A percentile compares a stretch with the other conserved stretches of the same genome.
phyloP scores from a whole-genome alignment of 2,113 vertebrate genomes.

The Platysternon megacephalum region DNA sequence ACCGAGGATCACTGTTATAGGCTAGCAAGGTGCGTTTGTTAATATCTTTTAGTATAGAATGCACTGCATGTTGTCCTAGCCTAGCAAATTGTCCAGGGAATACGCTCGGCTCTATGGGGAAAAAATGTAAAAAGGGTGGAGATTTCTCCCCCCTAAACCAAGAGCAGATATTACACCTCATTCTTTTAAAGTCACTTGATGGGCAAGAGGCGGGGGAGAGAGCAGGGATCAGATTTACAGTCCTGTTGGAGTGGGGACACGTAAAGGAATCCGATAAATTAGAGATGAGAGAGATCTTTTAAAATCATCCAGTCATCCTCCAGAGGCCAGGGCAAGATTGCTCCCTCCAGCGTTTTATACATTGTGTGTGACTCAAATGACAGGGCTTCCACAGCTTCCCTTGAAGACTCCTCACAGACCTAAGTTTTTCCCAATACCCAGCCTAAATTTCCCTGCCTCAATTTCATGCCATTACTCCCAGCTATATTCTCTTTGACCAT shows the following conservation, averaged over 20 bases:
- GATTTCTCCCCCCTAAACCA: neutral
- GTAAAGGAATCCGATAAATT: neutral
- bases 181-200: neutral
- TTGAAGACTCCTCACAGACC: neutral
- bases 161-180: neutral
- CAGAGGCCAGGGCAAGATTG: neutral
- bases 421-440: accelerated
- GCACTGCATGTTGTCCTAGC: neutral
- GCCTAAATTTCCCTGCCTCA: neutral
- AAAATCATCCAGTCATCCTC: neutral
- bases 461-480: neutral
- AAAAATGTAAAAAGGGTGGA: neutral
- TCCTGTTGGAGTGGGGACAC: neutral
- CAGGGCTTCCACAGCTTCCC: neutral
- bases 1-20: neutral
- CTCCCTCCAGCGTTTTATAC: neutral
- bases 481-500: accelerated
- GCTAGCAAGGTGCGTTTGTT: neutral
- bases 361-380: neutral
- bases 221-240: neutral
- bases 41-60: neutral
- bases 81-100: neutral
- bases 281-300: neutral
- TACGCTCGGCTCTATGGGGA: neutral
- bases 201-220: neutral